A percentile compares a stretch with the other conserved stretches of the same genome.
phyloP scores from a whole-genome alignment of 1,140 invertebrate genomes.

The Pseudomyrmex concolor region DNA sequence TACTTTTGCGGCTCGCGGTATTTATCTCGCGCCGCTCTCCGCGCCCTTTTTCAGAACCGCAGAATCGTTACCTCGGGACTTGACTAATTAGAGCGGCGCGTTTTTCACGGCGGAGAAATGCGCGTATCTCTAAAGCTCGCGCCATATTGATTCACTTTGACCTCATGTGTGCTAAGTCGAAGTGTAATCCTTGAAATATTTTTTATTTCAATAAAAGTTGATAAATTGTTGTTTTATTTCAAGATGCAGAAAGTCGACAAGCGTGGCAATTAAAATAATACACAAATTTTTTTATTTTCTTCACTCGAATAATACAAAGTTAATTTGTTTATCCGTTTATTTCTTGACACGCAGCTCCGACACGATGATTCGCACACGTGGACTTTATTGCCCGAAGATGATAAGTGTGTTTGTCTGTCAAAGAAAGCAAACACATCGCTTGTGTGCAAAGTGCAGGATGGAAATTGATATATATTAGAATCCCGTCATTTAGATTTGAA shows the following conservation, averaged over 20 bases:
- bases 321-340: too few species aligned
- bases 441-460: background rate
- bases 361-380: background rate
- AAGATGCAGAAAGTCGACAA: background rate
- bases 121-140: background rate
- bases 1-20: conserved; percentile 53
- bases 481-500: too few species aligned
- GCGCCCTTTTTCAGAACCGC: conserved; percentile 23
- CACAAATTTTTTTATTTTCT: background rate
- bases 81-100: conserved; percentile 48
- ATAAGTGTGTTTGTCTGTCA: background rate
- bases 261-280: background rate
- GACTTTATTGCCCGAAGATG: conserved; percentile 18
- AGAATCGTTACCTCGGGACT: conserved; percentile 55
- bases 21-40: conserved; percentile 51
- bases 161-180: background rate
- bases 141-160: background rate
- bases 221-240: too few species aligned
- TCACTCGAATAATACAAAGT: too few species aligned
- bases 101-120: conserved; percentile 6
- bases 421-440: background rate
- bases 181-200: background rate
- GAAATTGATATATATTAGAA: background rate
- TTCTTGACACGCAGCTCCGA: too few species aligned
- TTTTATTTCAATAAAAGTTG: background rate